Evolutionary conservation across 2,888 invertebrate genomes (phyloP).

Genomic region (Dyspetes luteomarginatus): DNA sequence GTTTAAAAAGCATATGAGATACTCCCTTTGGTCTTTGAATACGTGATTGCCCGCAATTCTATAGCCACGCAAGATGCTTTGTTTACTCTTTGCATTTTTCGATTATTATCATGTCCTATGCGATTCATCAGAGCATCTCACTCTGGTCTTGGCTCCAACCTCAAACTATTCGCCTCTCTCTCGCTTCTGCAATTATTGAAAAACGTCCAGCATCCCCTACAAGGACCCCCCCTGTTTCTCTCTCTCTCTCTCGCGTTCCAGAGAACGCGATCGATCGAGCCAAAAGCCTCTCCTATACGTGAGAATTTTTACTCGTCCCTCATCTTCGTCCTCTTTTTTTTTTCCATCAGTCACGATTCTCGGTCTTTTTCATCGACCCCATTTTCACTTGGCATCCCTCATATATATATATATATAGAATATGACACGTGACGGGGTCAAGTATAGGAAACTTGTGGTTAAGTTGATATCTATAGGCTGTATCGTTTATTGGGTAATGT

Average conservation of each 20-base stretch:
- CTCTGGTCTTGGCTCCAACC: slow-evolving; percentile 34
- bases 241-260: slow-evolving; percentile 21
- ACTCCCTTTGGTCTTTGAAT: no score
- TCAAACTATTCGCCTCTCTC: slow-evolving; percentile 33
- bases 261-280: slow-evolving; percentile 55
- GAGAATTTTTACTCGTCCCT: slow-evolving; percentile 1
- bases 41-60: no score
- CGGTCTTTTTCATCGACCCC: slow-evolving; percentile 41
- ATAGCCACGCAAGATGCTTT: slow-evolving; percentile 54
- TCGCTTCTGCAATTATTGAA: slow-evolving; percentile 45
- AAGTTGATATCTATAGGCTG: neutral
- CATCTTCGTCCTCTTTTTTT: slow-evolving; percentile 10
- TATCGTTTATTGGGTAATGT: neutral
- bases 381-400: slow-evolving; percentile 30
- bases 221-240: neutral
- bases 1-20: no score
- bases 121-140: slow-evolving; percentile 53
- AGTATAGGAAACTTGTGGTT: neutral
- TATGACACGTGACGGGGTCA: slow-evolving; percentile 6
- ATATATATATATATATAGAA: no score
- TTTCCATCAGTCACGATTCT: slow-evolving; percentile 23
- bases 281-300: slow-evolving; percentile 1
- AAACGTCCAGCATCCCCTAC: slow-evolving; percentile 27
- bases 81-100: slow-evolving; percentile 54
- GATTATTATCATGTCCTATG: slow-evolving; percentile 12